Conservation (phyloP, 2,888 invertebrate species). For the Agriopis marginaria region DNA sequence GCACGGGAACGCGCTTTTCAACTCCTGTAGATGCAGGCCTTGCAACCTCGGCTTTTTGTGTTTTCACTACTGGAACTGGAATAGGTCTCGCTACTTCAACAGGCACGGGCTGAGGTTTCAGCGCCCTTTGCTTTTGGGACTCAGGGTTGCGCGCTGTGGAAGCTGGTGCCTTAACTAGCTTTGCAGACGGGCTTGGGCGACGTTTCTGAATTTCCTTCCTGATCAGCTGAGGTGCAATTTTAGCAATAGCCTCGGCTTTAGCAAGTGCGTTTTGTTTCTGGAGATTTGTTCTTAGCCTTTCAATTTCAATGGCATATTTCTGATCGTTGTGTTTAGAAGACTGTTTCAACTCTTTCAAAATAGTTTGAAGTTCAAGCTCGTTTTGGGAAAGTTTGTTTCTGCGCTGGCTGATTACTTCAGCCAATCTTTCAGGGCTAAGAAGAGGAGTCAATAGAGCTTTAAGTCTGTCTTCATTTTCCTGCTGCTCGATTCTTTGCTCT, state of each 20-base stretch:
- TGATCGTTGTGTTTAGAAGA: conserved; percentile 62
- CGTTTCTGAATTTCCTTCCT: conserved; percentile 59
- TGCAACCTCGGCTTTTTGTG: conserved; percentile 51
- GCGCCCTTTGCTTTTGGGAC: conserved; percentile 15
- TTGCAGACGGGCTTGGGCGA: conserved; percentile 50
- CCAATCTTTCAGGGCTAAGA: conserved; percentile 47
- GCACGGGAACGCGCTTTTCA: conserved; percentile 43
- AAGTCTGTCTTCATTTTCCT: conserved; percentile 38
- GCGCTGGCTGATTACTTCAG: conserved; percentile 44
- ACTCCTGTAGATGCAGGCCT: conserved; percentile 42
- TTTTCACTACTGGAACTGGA: conserved; percentile 49
- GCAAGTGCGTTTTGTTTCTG: conserved; percentile 62
- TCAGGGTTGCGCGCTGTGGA: conserved; percentile 20
- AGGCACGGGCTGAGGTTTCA: conserved; percentile 46
- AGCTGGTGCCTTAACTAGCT: conserved; percentile 49
- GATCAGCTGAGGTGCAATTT: conserved; percentile 53
- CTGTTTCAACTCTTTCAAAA: conserved; percentile 57
- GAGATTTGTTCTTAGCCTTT: conserved; percentile 57
- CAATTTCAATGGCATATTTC: conserved; percentile 60
- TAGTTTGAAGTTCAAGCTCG: conserved; percentile 47
- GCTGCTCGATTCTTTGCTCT: conserved; percentile 29
- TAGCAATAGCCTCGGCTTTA: conserved; percentile 60
- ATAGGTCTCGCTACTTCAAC: conserved; percentile 55
- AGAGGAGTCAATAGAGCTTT: conserved; percentile 47
- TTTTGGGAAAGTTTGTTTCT: conserved; percentile 48